Evolutionary conservation across 2,888 invertebrate species (phyloP).

Genomic region (Tryphoninae sp.): DNA sequence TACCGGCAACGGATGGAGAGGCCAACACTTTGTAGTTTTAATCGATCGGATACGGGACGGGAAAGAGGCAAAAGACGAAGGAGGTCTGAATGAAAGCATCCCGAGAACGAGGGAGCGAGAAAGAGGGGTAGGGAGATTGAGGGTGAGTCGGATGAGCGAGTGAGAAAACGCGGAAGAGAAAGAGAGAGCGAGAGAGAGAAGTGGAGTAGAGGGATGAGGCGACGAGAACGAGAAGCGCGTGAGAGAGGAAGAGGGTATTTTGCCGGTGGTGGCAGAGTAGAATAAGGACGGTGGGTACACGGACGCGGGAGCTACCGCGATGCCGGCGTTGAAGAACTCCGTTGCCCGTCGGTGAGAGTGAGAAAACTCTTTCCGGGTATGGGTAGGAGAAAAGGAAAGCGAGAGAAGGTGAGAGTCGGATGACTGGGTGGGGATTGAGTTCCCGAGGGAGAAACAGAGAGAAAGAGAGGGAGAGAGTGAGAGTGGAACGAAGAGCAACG

Average conservation of each 20-base stretch:
- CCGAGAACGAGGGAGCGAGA: constrained; percentile 38
- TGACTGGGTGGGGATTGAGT: constrained; percentile 38
- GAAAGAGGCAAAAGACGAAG: constrained; percentile 63
- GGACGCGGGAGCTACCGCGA: constrained; percentile 33
- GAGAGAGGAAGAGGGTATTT: constrained; percentile 64
- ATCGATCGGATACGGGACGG: constrained; percentile 75
- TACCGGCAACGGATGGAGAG: constrained; percentile 75
- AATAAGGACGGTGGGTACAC: constrained; percentile 49
- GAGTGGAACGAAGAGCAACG: constrained; percentile 68
- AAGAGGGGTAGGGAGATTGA: constrained; percentile 40
- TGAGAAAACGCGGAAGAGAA: constrained; percentile 44
- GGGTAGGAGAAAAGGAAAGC: constrained; percentile 45
- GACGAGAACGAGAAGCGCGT: constrained; percentile 64
- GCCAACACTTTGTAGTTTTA: constrained; percentile 80
- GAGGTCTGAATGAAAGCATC: constrained; percentile 60
- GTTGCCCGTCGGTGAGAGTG: constrained; percentile 25
- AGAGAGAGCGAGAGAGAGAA: constrained; percentile 51
- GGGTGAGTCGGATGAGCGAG: constrained; percentile 42
- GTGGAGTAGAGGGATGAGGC: constrained; percentile 62
- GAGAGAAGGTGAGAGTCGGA: constrained; percentile 43
- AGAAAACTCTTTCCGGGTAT: background rate
- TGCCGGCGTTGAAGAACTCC: constrained; percentile 41
- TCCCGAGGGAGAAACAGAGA: constrained; percentile 46
- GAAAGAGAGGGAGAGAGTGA: constrained; percentile 63
- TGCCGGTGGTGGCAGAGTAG: constrained; percentile 31